These are phyloP conservation scores for Lagopus muta DNA, from an alignment of 2,113 vertebrate genomes.

Conservation along the genomic window DNA sequence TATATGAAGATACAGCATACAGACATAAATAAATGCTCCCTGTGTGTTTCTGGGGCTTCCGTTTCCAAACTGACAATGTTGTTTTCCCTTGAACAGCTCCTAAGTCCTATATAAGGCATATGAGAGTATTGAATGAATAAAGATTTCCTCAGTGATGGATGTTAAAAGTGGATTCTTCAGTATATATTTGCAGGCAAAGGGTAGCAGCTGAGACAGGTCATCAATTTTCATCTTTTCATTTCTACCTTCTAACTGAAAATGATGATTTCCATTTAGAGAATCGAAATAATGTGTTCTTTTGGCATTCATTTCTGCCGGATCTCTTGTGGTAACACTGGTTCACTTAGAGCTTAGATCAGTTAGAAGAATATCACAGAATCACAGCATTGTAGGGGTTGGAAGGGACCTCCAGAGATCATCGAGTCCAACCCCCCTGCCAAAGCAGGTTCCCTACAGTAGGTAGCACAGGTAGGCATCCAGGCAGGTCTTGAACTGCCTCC, in stretches of 20 bases:
- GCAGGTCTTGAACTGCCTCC: too few relatives aligned
- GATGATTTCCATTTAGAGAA: slow-evolving; percentile 46
- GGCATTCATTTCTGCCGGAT: not conserved
- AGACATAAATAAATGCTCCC: not conserved
- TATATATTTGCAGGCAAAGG: slow-evolving; percentile 29
- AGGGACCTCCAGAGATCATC: too few relatives aligned
- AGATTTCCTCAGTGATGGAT: not conserved
- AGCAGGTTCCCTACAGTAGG: too few relatives aligned
- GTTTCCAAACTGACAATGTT: not conserved
- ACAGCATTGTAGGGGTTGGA: too few relatives aligned
- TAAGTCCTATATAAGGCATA: not conserved
- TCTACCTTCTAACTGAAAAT: slow-evolving; percentile 48
- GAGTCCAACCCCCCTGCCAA: too few relatives aligned
- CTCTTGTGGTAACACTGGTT: not conserved
- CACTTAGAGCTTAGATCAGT: not conserved
- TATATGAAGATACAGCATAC: not conserved
- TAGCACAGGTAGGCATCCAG: too few relatives aligned
- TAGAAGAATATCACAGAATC: not conserved
- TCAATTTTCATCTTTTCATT: slow-evolving; percentile 35
- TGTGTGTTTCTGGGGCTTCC: not conserved
- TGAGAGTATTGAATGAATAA: not conserved
- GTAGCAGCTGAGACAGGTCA: slow-evolving; percentile 23
- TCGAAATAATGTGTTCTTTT: slow-evolving; percentile 27
- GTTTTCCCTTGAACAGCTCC: not conserved
- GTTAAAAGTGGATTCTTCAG: slow-evolving; percentile 17